Conservation (phyloP, 53 echinoderm and acorn worm genomes). For the Echinometra lucunter region DNA sequence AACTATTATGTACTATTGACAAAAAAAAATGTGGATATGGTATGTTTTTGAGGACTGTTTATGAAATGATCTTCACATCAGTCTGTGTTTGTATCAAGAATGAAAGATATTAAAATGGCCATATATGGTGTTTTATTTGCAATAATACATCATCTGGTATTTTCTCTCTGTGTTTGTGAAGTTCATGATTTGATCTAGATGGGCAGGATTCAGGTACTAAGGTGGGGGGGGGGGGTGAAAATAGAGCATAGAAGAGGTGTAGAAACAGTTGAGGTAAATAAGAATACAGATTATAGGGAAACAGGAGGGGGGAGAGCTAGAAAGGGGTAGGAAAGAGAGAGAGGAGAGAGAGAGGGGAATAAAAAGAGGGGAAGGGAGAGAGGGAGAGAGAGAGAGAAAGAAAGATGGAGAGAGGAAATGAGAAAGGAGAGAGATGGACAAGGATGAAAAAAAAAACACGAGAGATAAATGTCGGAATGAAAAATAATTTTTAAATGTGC, state of each 20-base stretch:
- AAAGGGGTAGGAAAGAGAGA: not conserved
- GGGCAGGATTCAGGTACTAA: not conserved
- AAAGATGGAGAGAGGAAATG: not conserved
- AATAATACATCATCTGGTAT: conserved; percentile 36
- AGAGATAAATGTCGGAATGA: no score
- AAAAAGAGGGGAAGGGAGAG: not conserved
- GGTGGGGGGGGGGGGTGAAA: no score
- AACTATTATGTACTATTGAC: conserved; percentile 18
- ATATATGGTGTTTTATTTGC: conserved; percentile 54
- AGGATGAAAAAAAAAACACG: no score
- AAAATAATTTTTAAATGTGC: no score
- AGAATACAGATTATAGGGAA: not conserved
- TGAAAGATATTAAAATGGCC: conserved; percentile 44
- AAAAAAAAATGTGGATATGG: not conserved
- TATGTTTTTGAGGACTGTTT: not conserved
- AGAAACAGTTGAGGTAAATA: not conserved
- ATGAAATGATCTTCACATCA: not conserved
- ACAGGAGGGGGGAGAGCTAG: not conserved
- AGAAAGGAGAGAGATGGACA: not conserved
- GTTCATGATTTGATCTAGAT: not conserved
- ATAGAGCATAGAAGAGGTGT: no score
- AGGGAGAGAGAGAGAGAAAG: not conserved
- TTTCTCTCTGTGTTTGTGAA: not conserved
- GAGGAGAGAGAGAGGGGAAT: not conserved
- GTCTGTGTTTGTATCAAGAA: conserved; percentile 19